phyloP scores from a whole-genome alignment of 2,888 invertebrate species.

The Parnassius glacialis region DNA sequence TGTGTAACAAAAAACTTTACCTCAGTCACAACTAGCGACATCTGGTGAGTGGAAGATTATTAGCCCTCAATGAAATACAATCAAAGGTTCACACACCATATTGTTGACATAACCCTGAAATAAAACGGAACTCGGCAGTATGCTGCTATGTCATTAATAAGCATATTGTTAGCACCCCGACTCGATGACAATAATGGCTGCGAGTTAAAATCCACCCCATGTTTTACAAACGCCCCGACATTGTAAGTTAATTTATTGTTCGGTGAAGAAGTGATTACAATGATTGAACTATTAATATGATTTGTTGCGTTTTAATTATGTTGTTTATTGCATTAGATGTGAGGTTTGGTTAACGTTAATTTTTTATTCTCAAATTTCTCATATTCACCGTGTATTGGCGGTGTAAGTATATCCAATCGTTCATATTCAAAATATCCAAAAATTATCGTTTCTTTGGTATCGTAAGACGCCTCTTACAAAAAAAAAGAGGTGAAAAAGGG shows the following conservation, averaged over 20 bases:
- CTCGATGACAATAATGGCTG: conserved; percentile 22
- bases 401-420: too few relatives aligned
- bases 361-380: too few relatives aligned
- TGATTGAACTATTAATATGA: not conserved
- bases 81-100: not conserved
- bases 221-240: not conserved
- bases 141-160: conserved; percentile 53
- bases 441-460: too few relatives aligned
- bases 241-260: conserved; percentile 8
- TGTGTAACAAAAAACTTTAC: too few relatives aligned
- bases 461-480: too few relatives aligned
- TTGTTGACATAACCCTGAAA: conserved; percentile 14
- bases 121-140: conserved; percentile 9
- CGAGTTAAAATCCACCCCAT: conserved; percentile 9
- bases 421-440: too few relatives aligned
- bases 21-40: too few relatives aligned
- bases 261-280: conserved; percentile 1
- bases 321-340: not conserved
- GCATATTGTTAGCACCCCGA: conserved; percentile 55
- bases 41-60: too few relatives aligned
- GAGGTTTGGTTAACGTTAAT: too few relatives aligned
- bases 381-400: too few relatives aligned
- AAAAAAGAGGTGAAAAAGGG: too few relatives aligned
- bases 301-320: conserved; percentile 19
- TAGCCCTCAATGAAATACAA: too few relatives aligned